Percentiles rank a stretch among this genome's conserved stretches.
These are phyloP conservation scores for Accipiter virgatus DNA, from an alignment of 2,113 vertebrate genomes.

Conservation along the genomic window DNA sequence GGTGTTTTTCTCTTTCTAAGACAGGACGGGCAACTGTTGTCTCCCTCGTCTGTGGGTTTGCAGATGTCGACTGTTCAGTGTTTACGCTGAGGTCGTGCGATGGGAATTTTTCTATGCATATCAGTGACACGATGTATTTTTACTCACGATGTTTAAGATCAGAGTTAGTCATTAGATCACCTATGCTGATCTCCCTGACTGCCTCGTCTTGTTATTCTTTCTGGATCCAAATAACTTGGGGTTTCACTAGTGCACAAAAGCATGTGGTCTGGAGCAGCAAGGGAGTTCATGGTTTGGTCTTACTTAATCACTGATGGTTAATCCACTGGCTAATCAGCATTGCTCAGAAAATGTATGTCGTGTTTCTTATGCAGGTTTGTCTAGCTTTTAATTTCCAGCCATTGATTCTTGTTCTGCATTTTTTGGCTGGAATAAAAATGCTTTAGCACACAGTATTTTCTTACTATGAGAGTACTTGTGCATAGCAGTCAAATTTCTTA, in stretches of 20 bases:
- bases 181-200: neutral
- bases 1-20: constrained; percentile 21
- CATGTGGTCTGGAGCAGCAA: neutral
- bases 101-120: neutral
- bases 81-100: neutral
- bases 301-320: neutral
- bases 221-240: neutral
- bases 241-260: neutral
- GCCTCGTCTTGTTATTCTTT: neutral
- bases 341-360: neutral
- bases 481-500: constrained; percentile 59
- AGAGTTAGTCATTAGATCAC: neutral
- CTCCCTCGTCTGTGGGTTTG: neutral
- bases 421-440: constrained; percentile 38
- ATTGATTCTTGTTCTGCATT: constrained; percentile 44
- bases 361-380: constrained; percentile 26
- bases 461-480: constrained; percentile 41
- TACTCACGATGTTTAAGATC: neutral
- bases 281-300: constrained; percentile 8
- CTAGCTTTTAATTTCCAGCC: constrained; percentile 60
- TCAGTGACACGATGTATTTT: neutral
- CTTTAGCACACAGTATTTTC: neutral
- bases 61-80: neutral
- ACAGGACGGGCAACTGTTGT: neutral
- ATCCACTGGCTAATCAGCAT: neutral